Conservation (phyloP, 1,140 invertebrate genomes). For the Vollenhovia emeryi region DNA sequence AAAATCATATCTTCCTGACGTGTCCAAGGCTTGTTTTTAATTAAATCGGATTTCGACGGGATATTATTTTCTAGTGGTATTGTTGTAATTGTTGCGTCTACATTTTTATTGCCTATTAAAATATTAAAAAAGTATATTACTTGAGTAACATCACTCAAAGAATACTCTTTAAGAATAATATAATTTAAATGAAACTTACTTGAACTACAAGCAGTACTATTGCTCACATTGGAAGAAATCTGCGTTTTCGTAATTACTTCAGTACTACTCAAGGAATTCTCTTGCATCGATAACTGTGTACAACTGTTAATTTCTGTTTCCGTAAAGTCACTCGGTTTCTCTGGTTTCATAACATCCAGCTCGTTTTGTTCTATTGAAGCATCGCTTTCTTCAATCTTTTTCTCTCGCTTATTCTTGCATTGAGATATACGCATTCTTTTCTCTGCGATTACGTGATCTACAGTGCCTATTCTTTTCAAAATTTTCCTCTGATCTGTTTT, state of each 20-base stretch:
- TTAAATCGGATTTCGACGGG: constrained; percentile 55
- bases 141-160: background rate
- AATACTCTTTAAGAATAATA: constrained; percentile 6
- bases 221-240: background rate
- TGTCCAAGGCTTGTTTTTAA: constrained; percentile 77
- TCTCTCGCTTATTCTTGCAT: constrained; percentile 78
- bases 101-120: background rate
- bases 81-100: background rate
- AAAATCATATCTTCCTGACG: constrained; percentile 82
- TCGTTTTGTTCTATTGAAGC: constrained; percentile 54
- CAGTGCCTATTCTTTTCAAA: constrained; percentile 64
- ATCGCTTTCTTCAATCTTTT: constrained; percentile 75
- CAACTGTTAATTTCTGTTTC: constrained; percentile 31
- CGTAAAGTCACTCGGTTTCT: constrained; percentile 12
- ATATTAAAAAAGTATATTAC: background rate
- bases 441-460: constrained; percentile 14
- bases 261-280: constrained; percentile 29
- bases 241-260: constrained; percentile 24
- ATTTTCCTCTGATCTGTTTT: constrained; percentile 76
- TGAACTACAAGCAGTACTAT: constrained; percentile 52
- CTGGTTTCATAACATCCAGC: background rate
- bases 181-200: constrained; percentile 60
- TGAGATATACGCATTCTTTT: constrained; percentile 67
- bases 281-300: constrained; percentile 37
- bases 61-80: constrained; percentile 49